Evolutionary conservation across 2,113 vertebrate species (phyloP).

Genomic region (Tenrec ecaudatus): DNA sequence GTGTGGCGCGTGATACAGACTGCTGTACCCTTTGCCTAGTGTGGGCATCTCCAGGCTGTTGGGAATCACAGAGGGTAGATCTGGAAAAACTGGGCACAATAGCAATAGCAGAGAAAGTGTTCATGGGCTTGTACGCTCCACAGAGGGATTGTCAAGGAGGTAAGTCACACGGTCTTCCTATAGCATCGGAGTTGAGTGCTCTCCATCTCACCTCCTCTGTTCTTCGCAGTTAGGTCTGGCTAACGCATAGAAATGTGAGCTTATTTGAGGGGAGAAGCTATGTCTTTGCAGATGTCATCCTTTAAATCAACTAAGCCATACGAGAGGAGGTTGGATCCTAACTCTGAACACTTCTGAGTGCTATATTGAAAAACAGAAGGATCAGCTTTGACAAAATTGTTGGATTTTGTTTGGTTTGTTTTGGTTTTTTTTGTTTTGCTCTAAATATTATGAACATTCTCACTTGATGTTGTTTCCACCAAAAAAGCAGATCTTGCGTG

Average conservation of each 20-base stretch:
- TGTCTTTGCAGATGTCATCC: no score
- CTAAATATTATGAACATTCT: background rate
- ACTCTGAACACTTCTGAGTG: no score
- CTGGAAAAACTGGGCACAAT: background rate
- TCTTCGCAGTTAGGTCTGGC: background rate
- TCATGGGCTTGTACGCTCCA: background rate
- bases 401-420: background rate
- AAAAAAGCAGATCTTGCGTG: background rate
- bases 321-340: no score
- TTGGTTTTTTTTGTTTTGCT: background rate
- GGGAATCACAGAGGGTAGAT: conserved; percentile 21
- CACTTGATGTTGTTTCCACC: background rate
- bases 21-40: background rate
- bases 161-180: background rate
- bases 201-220: background rate
- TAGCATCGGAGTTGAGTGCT: background rate
- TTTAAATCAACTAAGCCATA: no score
- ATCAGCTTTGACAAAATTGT: background rate
- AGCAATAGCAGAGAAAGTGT: background rate
- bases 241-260: no score
- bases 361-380: no score
- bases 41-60: background rate
- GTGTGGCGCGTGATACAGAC: background rate
- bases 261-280: no score
- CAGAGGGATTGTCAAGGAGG: background rate